Percentiles rank a stretch among this genome's conserved stretches.
These are phyloP conservation scores for Actenoides hombroni DNA, from an alignment of 2,113 vertebrate genomes.

Conservation along the genomic window DNA sequence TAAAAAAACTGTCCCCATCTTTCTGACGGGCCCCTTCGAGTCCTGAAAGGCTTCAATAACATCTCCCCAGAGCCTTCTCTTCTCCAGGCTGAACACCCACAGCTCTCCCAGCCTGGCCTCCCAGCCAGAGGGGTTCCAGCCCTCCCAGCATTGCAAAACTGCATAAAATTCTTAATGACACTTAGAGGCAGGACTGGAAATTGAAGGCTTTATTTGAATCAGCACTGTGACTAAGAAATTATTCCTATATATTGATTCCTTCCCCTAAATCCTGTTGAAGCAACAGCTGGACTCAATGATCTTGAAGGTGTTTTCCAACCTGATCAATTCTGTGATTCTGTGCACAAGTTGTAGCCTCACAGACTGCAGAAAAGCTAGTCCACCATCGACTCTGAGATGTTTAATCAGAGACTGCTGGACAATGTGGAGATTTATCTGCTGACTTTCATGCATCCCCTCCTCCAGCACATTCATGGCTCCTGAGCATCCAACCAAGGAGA, in stretches of 20 bases:
- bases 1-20: too few species aligned
- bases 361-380: not conserved
- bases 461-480: not conserved
- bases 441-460: too few species aligned
- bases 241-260: not conserved
- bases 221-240: not conserved
- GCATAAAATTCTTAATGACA: not conserved
- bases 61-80: too few species aligned
- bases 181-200: not conserved
- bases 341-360: not conserved
- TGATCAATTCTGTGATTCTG: too few species aligned
- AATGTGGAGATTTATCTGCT: not conserved
- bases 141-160: not conserved
- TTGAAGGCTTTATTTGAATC: not conserved
- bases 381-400: not conserved
- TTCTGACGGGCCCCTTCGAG: too few species aligned
- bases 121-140: too few species aligned
- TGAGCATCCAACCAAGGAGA: not conserved
- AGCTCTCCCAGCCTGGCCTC: too few species aligned
- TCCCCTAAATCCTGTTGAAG: not conserved
- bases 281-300: not conserved
- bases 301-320: too few species aligned
- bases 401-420: not conserved
- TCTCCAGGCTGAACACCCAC: too few species aligned
- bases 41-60: too few species aligned